These are phyloP conservation scores for Tarsius wallacei DNA, from an alignment of 2,797 vertebrate genomes.

Conservation along the genomic window DNA sequence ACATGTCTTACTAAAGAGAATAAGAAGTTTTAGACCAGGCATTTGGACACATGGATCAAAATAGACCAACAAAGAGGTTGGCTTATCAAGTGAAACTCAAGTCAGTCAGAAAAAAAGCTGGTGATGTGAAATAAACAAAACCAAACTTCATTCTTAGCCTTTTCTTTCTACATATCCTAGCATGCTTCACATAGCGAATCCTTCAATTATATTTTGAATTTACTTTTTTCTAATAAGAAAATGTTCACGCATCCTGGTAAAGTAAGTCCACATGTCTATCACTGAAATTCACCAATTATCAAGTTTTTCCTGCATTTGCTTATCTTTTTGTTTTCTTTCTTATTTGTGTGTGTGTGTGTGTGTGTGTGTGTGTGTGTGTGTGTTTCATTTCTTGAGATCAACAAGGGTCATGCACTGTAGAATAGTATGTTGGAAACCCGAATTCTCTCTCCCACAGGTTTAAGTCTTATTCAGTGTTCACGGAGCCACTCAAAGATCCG, in stretches of 20 bases:
- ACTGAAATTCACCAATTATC: background rate
- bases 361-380: too few species aligned
- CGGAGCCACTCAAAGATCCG: background rate
- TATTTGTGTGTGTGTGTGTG: too few species aligned
- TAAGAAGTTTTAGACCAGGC: background rate
- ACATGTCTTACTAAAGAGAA: background rate
- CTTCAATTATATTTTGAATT: constrained; percentile 10
- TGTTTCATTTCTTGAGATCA: background rate
- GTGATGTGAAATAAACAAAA: background rate
- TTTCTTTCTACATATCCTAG: background rate
- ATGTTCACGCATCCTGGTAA: background rate
- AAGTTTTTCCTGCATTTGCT: background rate
- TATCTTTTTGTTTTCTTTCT: background rate
- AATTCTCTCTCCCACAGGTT: background rate
- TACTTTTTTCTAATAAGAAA: constrained; percentile 48
- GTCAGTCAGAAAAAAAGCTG: background rate
- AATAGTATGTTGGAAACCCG: background rate
- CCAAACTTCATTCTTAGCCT: background rate
- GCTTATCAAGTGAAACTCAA: background rate
- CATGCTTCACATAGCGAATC: background rate
- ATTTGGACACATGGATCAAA: background rate
- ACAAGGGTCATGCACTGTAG: background rate
- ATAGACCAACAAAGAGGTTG: background rate
- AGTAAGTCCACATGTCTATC: background rate
- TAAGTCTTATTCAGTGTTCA: background rate